These are phyloP conservation scores for Diogma glabrata DNA, from an alignment of 2,888 invertebrate genomes.

Conservation along the genomic window DNA sequence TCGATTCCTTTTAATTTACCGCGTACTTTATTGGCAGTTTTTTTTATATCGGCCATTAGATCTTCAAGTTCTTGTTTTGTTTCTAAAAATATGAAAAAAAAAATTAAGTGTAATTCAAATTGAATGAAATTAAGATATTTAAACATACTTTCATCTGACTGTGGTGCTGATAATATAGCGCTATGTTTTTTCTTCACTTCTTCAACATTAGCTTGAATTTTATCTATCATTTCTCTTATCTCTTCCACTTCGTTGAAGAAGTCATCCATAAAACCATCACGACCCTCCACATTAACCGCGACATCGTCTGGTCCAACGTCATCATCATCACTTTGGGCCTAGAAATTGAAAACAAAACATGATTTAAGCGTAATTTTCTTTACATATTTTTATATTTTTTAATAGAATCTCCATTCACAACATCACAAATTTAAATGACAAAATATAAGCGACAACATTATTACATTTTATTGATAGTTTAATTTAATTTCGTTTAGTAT, in stretches of 20 bases:
- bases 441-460: too few relatives aligned
- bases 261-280: constrained; percentile 96
- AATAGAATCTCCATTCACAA: too few relatives aligned
- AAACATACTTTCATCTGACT: constrained; percentile 94
- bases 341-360: constrained; percentile 21
- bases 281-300: constrained; percentile 87
- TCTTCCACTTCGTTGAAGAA: constrained; percentile 99
- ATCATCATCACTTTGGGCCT: constrained; percentile 98
- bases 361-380: too few relatives aligned
- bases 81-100: constrained; percentile 47
- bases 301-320: constrained; percentile 92
- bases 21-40: constrained; percentile 99
- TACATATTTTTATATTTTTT: too few relatives aligned
- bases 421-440: too few relatives aligned
- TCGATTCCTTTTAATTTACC: constrained; percentile 97
- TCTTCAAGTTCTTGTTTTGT: constrained; percentile 99
- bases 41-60: constrained; percentile 99
- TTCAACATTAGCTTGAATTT: constrained; percentile 98
- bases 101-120: background rate
- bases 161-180: constrained; percentile 95
- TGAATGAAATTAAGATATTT: background rate
- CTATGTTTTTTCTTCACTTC: constrained; percentile 99
- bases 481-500: too few relatives aligned
- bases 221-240: constrained; percentile 99
- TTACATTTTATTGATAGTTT: too few relatives aligned